A percentile compares a stretch with the other conserved stretches of the same genome.
phyloP scores from a whole-genome alignment of 2,888 invertebrate genomes.

The Palloptera scutellata region DNA sequence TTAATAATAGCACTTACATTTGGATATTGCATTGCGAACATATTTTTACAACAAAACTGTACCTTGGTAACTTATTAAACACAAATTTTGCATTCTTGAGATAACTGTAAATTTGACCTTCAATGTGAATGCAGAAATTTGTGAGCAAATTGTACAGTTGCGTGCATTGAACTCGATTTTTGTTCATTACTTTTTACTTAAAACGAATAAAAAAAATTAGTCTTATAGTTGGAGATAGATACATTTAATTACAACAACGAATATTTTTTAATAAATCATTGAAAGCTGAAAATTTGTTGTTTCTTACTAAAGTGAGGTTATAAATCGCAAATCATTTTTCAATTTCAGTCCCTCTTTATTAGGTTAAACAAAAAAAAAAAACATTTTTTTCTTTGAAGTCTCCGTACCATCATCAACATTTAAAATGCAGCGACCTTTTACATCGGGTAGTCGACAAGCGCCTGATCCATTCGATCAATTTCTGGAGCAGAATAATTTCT shows the following conservation, averaged over 20 bases:
- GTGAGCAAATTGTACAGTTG: conserved; percentile 33
- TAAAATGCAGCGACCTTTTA: conserved; percentile 55
- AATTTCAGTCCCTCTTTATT: too few relatives aligned
- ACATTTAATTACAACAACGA: background rate
- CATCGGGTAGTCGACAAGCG: conserved; percentile 63
- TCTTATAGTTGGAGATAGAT: background rate
- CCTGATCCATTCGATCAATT: conserved; percentile 73
- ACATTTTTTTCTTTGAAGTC: background rate
- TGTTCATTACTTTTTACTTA: background rate
- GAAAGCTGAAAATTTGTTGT: background rate
- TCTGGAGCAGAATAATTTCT: conserved; percentile 81
- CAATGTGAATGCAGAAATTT: conserved; percentile 1
- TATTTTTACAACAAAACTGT: too few relatives aligned
- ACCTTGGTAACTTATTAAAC: too few relatives aligned
- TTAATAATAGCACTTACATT: too few relatives aligned
- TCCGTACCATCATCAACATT: background rate
- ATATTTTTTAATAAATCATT: background rate
- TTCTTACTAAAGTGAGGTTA: background rate
- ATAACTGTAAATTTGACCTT: conserved; percentile 5
- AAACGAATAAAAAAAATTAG: background rate
- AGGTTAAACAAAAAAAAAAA: background rate
- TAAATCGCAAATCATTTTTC: background rate
- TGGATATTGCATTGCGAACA: too few relatives aligned
- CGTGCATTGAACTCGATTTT: conserved; percentile 35
- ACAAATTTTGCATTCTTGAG: too few relatives aligned